These are phyloP conservation scores for Chrysolina haemoptera DNA, from an alignment of 2,888 invertebrate genomes.

Conservation along the genomic window DNA sequence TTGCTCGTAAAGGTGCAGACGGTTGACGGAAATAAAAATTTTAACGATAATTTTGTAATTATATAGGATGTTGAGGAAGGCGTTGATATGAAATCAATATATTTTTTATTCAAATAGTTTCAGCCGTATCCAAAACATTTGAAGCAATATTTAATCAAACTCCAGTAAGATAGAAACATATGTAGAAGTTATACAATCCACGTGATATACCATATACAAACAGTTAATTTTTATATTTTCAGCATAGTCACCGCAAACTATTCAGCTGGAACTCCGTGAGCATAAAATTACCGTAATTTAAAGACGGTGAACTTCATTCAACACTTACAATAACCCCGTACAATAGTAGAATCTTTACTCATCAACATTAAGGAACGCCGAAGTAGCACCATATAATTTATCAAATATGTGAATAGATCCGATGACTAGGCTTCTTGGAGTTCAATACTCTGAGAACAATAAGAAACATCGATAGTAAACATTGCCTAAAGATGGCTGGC, in stretches of 20 bases:
- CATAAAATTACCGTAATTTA: slow-evolving; percentile 5
- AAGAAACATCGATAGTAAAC: neutral
- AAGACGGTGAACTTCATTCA: slow-evolving; percentile 7
- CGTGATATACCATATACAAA: neutral
- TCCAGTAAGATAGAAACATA: too few species aligned
- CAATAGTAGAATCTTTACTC: slow-evolving; percentile 15
- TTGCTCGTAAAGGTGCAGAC: too few species aligned
- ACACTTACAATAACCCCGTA: neutral
- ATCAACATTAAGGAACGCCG: slow-evolving; percentile 8
- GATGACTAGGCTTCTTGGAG: slow-evolving; percentile 5
- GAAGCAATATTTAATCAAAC: too few species aligned
- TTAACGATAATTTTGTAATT: too few species aligned
- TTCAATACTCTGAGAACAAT: slow-evolving; percentile 26
- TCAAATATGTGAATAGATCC: slow-evolving; percentile 14
- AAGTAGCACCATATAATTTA: slow-evolving; percentile 21
- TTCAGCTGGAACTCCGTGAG: neutral
- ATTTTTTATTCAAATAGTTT: too few species aligned
- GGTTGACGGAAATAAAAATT: too few species aligned
- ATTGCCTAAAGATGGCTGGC: slow-evolving; percentile 13
- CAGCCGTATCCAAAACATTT: too few species aligned
- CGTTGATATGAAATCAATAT: too few species aligned
- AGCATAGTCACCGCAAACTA: neutral
- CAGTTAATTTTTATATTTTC: neutral
- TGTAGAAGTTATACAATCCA: neutral
- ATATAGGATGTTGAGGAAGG: too few species aligned